Evolutionary conservation across 2,888 invertebrate species (phyloP).

Genomic region (Melanotus villosus): DNA sequence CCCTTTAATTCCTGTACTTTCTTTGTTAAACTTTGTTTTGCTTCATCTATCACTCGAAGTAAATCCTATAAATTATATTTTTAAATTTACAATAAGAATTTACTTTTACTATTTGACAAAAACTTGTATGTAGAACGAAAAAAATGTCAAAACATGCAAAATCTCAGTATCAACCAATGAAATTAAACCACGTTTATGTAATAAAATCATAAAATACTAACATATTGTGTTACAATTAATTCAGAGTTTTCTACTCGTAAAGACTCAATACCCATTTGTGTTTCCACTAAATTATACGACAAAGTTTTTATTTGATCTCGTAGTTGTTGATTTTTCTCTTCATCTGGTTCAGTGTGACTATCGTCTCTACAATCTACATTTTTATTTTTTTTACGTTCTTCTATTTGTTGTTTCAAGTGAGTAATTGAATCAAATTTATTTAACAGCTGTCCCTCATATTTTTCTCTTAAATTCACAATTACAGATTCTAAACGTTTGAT

Average conservation of each 20-base stretch:
- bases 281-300: not conserved
- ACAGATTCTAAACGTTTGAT: constrained; percentile 44
- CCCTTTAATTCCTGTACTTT: constrained; percentile 56
- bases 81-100: not conserved
- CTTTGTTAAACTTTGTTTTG: constrained; percentile 31
- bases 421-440: not conserved
- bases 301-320: not conserved
- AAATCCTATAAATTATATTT: constrained; percentile 1
- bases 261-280: constrained; percentile 4
- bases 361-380: not conserved
- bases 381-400: not conserved
- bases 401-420: not conserved
- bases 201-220: no score
- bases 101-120: not conserved
- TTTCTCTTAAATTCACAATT: not conserved
- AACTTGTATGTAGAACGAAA: not conserved
- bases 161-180: no score
- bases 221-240: no score
- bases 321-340: not conserved
- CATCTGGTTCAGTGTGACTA: not conserved
- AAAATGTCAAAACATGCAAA: not conserved
- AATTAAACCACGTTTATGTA: no score
- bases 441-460: not conserved
- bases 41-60: constrained; percentile 28
- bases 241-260: not conserved